These are phyloP conservation scores for Agrenia bidenticulata DNA, from an alignment of 2,888 invertebrate species.

Conservation along the genomic window DNA sequence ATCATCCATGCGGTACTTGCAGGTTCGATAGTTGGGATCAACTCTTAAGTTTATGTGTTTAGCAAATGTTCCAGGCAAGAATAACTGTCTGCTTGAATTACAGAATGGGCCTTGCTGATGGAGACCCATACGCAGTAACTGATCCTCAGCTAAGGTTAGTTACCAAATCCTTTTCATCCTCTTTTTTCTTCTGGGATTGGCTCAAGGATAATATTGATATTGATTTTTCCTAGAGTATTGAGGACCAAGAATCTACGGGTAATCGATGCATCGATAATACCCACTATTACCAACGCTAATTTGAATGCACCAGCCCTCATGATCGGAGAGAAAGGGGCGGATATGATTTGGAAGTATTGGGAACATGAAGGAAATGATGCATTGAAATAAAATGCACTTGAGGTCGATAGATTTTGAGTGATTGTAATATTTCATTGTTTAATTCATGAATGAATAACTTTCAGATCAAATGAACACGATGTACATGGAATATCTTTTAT, in stretches of 20 bases:
- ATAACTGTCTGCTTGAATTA: background rate
- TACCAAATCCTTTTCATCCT: background rate
- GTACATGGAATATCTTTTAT: too few relatives aligned
- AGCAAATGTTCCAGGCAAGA: background rate
- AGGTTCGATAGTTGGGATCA: too few relatives aligned
- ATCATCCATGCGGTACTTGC: constrained; percentile 42
- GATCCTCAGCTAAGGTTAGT: constrained; percentile 38
- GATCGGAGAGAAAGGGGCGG: constrained; percentile 20
- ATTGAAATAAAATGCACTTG: too few relatives aligned
- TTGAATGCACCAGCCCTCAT: constrained; percentile 13
- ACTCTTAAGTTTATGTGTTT: background rate
- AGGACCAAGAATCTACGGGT: background rate
- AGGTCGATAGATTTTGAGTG: too few relatives aligned
- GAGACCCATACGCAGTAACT: constrained; percentile 31
- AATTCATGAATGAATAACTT: too few relatives aligned
- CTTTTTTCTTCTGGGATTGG: background rate
- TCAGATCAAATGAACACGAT: too few relatives aligned
- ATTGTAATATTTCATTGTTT: too few relatives aligned
- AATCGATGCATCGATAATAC: background rate
- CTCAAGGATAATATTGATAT: too few relatives aligned
- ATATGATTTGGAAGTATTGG: constrained; percentile 11
- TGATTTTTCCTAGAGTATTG: background rate
- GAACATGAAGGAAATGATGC: background rate
- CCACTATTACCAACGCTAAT: constrained; percentile 2
- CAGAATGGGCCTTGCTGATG: constrained; percentile 6